phyloP scores from a whole-genome alignment of 2,888 invertebrate species.

The Laothoe populi region DNA sequence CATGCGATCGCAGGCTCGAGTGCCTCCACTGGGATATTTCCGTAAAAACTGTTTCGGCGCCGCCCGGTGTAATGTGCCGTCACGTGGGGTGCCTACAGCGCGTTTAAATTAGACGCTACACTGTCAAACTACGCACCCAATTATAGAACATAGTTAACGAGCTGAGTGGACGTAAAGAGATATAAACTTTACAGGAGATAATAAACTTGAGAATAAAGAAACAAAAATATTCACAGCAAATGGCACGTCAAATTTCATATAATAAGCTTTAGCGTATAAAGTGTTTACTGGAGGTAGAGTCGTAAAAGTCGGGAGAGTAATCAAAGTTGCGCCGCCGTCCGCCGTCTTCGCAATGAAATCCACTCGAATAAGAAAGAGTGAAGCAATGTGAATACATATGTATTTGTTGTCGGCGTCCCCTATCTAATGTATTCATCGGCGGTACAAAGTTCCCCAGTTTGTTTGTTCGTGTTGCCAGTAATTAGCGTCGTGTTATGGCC shows the following conservation, averaged over 20 bases:
- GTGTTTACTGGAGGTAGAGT: conserved; percentile 6
- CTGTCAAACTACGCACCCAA: background rate
- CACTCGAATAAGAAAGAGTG: background rate
- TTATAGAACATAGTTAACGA: background rate
- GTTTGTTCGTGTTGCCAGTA: conserved; percentile 26
- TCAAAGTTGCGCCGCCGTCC: background rate
- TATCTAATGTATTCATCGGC: conserved; percentile 13
- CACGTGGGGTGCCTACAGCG: background rate
- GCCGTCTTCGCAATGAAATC: background rate
- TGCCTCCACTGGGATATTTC: conserved; percentile 10
- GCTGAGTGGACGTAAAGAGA: background rate
- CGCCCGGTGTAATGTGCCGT: background rate
- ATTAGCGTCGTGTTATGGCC: conserved; percentile 26
- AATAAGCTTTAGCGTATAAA: conserved; percentile 1
- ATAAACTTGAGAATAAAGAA: background rate
- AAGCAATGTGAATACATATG: background rate
- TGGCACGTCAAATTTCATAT: background rate
- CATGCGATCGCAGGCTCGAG: conserved; percentile 1
- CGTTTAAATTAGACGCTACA: background rate
- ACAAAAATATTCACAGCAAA: background rate
- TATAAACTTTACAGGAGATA: background rate
- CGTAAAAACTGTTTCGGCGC: conserved; percentile 11
- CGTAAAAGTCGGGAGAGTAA: background rate
- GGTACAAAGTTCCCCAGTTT: conserved; percentile 11
- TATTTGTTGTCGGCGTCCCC: background rate